Base-by-base conservation (phyloP, 64 coral and sea anemone genomes). In the Anthopleura sola region DNA sequence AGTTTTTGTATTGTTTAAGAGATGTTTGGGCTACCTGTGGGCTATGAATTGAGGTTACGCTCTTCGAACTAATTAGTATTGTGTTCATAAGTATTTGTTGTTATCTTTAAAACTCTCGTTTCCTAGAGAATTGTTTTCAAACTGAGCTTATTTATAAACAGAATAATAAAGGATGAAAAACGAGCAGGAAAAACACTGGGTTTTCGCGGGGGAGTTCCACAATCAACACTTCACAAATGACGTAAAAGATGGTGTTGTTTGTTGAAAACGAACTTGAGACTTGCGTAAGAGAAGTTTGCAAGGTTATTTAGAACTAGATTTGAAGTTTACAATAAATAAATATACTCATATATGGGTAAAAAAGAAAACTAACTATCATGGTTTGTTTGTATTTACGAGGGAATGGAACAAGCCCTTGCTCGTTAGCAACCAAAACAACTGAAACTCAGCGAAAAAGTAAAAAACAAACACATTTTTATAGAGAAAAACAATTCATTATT, bases 151-250 rank as follows among this genome's bases (percentile, higher is more conserved):
- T 62, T 62, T 62, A 62, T 62, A n/a, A 62, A 26, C 7, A 62
- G 58, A 62, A n/a, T n/a, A 0, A 62, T 62, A 23, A 62, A 8
- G 3, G 58, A n/a, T 62, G 58, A 62, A 62, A 26, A n/a, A 3
- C n/a, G 55, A 62, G 23, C n/a, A 26, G 7, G 0, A 11, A 5
- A 7, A 7, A 62, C 58, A 62, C 11, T 62, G n/a, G 58, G 21
- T n/a, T 5, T 11, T 62, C 6, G 58, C 58, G 58, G 58, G 58
- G 58, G 58, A 62, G 58, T 62, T 4, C 1, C 0, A 62, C 58
- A 62, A 62, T 62, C 58, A 62, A 62, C 58, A 62, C 58, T 62
- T 62, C 23, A 62, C 7, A 62, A 62, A 62, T 62, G 58, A 62
- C 58, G 58, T 11, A 62, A 62, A 62, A 26, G 20, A 56, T 4